Percentiles rank a stretch among this genome's conserved stretches.
phyloP scores from a whole-genome alignment of 35 echinoderm and acorn worm species.

The Nesometra sesokonis region DNA sequence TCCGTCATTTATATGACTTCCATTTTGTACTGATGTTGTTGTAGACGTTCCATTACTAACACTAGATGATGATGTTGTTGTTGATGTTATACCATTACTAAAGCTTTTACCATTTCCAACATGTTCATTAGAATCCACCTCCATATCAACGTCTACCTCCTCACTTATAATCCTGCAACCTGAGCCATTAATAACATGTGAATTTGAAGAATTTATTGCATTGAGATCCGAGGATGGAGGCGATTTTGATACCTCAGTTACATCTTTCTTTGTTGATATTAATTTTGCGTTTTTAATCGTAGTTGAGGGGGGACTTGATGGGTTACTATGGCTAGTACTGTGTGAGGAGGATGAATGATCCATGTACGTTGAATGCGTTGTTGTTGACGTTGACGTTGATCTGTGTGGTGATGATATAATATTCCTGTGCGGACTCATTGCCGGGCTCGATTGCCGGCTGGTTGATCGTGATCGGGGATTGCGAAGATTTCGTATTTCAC shows the following conservation, averaged over 20 bases:
- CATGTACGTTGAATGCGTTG: slow-evolving; percentile 51
- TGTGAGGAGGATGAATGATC: neutral
- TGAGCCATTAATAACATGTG: slow-evolving; percentile 69
- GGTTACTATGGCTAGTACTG: neutral
- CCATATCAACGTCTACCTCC: slow-evolving; percentile 1
- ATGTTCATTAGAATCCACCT: neutral
- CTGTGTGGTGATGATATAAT: slow-evolving; percentile 44
- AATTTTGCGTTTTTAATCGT: neutral
- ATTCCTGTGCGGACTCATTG: slow-evolving; percentile 80
- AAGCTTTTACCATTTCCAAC: slow-evolving; percentile 12
- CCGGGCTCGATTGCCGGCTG: slow-evolving; percentile 69
- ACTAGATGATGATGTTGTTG: slow-evolving; percentile 24
- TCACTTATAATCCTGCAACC: neutral
- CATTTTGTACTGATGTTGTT: slow-evolving; percentile 59
- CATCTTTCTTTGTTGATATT: neutral
- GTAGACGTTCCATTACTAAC: slow-evolving; percentile 57
- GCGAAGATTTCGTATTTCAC: slow-evolving; percentile 67
- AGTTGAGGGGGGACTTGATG: neutral
- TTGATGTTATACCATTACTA: slow-evolving; percentile 19
- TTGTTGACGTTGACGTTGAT: too few relatives aligned
- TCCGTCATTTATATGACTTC: slow-evolving; percentile 57
- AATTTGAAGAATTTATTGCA: neutral
- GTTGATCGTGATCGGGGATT: slow-evolving; percentile 49
- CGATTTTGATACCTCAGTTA: neutral
- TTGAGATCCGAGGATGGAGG: neutral